A percentile compares a stretch with the other conserved stretches of the same genome.
phyloP scores from a whole-genome alignment of 2,797 vertebrate genomes.

The Lemur catta region DNA sequence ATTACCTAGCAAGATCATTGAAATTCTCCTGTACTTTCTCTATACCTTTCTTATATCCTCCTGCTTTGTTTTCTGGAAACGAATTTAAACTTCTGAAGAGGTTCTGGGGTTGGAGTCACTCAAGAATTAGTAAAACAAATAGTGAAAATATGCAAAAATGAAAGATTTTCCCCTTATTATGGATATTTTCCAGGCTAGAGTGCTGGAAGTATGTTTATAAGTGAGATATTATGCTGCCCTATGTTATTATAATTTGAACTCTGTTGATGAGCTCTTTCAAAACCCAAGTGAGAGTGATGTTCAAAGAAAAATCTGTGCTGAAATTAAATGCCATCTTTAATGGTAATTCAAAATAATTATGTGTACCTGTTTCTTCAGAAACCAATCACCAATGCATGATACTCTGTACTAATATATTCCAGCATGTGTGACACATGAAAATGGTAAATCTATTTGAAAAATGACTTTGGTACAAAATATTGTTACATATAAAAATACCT shows the following conservation, averaged over 20 bases:
- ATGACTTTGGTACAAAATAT: neutral
- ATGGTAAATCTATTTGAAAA: neutral
- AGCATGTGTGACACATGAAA: neutral
- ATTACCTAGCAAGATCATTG: neutral
- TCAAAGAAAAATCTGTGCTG: neutral
- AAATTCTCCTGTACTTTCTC: neutral
- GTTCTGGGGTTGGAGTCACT: neutral
- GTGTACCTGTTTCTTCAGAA: neutral
- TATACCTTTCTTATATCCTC: neutral
- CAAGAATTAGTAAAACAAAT: neutral
- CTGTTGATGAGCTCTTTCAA: slow-evolving; percentile 20
- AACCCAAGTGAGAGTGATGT: neutral
- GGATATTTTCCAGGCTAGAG: neutral
- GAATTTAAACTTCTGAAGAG: neutral
- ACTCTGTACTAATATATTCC: neutral
- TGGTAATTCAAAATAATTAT: neutral
- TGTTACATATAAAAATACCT: neutral
- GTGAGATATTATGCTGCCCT: neutral
- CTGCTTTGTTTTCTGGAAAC: slow-evolving; percentile 6
- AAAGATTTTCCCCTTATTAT: neutral
- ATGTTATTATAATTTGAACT: neutral
- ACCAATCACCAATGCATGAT: neutral
- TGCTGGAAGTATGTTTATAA: neutral
- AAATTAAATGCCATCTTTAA: slow-evolving; percentile 36
- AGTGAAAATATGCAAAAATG: neutral